These are phyloP conservation scores for Thunnus maccoyii DNA, from an alignment of 2,113 vertebrate species.

Conservation along the genomic window DNA sequence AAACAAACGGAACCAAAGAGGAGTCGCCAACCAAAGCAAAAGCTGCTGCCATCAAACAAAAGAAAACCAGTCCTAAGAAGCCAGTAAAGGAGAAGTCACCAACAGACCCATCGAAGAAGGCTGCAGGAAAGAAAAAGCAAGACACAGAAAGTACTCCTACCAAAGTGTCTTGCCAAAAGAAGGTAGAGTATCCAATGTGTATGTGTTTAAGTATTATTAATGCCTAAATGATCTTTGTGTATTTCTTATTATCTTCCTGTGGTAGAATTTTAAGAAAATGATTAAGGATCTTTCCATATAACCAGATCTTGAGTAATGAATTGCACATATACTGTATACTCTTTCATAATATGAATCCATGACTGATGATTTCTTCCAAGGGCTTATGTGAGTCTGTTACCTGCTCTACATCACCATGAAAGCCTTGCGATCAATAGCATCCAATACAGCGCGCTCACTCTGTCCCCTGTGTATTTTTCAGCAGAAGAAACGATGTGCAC, in stretches of 20 bases:
- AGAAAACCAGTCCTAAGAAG: constrained; percentile 78
- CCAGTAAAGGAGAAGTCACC: constrained; percentile 70
- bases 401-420: constrained; percentile 36
- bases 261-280: neutral
- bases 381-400: constrained; percentile 25
- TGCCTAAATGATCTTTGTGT: neutral
- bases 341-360: constrained; percentile 20
- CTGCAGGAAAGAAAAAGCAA: constrained; percentile 68
- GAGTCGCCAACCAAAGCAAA: constrained; percentile 79
- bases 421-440: constrained; percentile 64
- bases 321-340: neutral
- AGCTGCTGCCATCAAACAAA: constrained; percentile 74
- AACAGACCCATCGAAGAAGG: constrained; percentile 61
- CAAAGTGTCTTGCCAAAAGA: constrained; percentile 74
- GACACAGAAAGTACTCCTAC: constrained; percentile 62
- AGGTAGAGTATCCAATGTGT: constrained; percentile 69
- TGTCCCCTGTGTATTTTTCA: constrained; percentile 59
- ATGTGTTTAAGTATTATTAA: neutral
- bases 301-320: neutral
- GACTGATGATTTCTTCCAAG: constrained; percentile 34
- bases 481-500: constrained; percentile 79
- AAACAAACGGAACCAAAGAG: constrained; percentile 83
- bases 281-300: neutral
- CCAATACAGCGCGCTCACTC: constrained; percentile 35
- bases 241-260: neutral